phyloP scores from a whole-genome alignment of 2,888 invertebrate genomes.

The Fragum fragum region DNA sequence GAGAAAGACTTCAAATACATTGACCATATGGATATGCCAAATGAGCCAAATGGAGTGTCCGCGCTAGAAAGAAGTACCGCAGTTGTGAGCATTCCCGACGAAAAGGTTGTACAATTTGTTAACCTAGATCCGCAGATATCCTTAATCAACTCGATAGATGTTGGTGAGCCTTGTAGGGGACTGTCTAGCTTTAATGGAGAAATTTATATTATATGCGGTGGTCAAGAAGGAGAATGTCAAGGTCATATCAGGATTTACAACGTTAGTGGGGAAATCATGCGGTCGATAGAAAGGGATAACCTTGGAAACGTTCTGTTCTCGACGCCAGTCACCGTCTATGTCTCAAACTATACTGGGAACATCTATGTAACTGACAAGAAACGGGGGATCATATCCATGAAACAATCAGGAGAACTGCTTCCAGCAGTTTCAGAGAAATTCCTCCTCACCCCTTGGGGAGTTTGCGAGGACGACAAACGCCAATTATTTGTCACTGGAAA shows the following conservation, averaged over 20 bases:
- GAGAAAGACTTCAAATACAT: conserved; percentile 48
- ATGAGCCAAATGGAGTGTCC: conserved; percentile 44
- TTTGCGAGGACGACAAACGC: conserved; percentile 45
- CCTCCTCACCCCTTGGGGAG: conserved; percentile 51
- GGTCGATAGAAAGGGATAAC: conserved; percentile 51
- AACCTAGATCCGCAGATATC: conserved; percentile 46
- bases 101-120: conserved; percentile 39
- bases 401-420: conserved; percentile 43
- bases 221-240: conserved; percentile 42
- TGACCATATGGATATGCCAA: conserved; percentile 36
- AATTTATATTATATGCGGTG: conserved; percentile 52
- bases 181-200: conserved; percentile 49
- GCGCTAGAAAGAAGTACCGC: conserved; percentile 47
- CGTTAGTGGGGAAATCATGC: conserved; percentile 42
- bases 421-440: conserved; percentile 35
- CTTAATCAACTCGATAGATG: conserved; percentile 39
- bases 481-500: conserved; percentile 52
- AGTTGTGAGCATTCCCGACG: conserved; percentile 47
- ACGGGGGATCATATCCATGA: conserved; percentile 43
- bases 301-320: conserved; percentile 41
- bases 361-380: conserved; percentile 52
- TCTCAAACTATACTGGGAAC: conserved; percentile 46
- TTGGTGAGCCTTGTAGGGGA: conserved; percentile 51
- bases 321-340: conserved; percentile 38
- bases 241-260: conserved; percentile 50